Evolutionary conservation across 2,113 vertebrate genomes (phyloP).

Genomic region (Ursus arctos): DNA sequence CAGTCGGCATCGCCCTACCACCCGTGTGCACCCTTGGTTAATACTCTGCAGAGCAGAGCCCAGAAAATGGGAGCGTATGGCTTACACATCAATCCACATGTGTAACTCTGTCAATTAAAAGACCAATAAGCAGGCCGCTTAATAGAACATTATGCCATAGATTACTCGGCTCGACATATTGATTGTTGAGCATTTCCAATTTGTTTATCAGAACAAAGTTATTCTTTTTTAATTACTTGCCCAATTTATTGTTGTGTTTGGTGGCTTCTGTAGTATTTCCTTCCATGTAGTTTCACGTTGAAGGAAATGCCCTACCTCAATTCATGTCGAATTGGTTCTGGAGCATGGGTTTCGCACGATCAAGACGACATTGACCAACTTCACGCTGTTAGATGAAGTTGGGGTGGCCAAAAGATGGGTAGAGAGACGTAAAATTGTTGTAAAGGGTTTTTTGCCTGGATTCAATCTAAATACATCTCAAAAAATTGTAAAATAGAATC

Average conservation of each 20-base stretch:
- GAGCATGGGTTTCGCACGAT: conserved; percentile 52
- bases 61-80: conserved; percentile 37
- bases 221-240: conserved; percentile 78
- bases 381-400: conserved; percentile 72
- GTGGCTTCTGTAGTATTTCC: conserved; percentile 75
- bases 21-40: conserved; percentile 39
- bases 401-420: conserved; percentile 75
- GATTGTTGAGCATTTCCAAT: conserved; percentile 60
- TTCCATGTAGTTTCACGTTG: conserved; percentile 69
- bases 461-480: conserved; percentile 88
- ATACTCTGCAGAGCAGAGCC: conserved; percentile 60
- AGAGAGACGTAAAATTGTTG: conserved; percentile 83
- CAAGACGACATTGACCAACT: conserved; percentile 76
- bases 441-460: conserved; percentile 87
- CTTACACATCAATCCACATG: neutral
- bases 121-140: conserved; percentile 30
- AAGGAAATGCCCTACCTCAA: conserved; percentile 62
- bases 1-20: neutral
- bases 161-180: conserved; percentile 56
- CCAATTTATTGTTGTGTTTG: conserved; percentile 75
- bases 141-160: conserved; percentile 67
- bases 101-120: conserved; percentile 59
- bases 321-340: conserved; percentile 61
- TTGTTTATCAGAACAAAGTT: conserved; percentile 70
- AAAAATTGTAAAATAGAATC: conserved; percentile 94